These are phyloP conservation scores for Drosophila engyochracea DNA, from an alignment of 2,888 invertebrate species.

Conservation along the genomic window DNA sequence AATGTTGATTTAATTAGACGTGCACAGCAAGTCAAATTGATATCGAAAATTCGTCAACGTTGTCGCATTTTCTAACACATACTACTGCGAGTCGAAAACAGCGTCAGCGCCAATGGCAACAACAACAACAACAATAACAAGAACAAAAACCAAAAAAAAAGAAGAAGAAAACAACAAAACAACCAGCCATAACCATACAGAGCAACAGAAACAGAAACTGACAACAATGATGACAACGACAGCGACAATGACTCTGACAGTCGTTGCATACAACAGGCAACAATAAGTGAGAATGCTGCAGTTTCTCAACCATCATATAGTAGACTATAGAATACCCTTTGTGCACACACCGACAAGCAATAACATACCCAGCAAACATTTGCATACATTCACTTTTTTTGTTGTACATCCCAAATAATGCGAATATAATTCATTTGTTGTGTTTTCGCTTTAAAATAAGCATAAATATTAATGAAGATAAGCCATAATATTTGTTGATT, in stretches of 20 bases:
- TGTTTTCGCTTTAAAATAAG: neutral
- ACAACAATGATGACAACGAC: conserved; percentile 33
- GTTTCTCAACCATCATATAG: neutral
- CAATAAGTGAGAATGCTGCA: conserved; percentile 16
- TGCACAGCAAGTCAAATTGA: conserved; percentile 57
- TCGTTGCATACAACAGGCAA: conserved; percentile 19
- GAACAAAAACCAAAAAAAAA: neutral
- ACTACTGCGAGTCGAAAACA: conserved; percentile 21
- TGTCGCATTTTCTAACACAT: conserved; percentile 45
- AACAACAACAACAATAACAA: neutral
- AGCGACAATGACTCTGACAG: conserved; percentile 31
- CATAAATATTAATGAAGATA: neutral
- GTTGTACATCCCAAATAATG: neutral
- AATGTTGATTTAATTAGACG: conserved; percentile 75
- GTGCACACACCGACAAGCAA: neutral
- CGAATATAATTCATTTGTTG: neutral
- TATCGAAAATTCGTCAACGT: conserved; percentile 44
- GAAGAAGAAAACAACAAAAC: neutral
- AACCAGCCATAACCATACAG: conserved; percentile 13
- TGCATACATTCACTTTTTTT: too few relatives aligned
- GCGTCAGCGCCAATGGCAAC: neutral
- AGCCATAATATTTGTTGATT: neutral
- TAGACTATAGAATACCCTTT: conserved; percentile 5
- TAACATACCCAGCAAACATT: neutral
- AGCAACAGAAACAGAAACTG: conserved; percentile 26